Evolutionary conservation across 2,797 vertebrate species (phyloP), one percentile per base, ranked within the genome.

Genomic region (Lagocephalus sceleratus): DNA sequence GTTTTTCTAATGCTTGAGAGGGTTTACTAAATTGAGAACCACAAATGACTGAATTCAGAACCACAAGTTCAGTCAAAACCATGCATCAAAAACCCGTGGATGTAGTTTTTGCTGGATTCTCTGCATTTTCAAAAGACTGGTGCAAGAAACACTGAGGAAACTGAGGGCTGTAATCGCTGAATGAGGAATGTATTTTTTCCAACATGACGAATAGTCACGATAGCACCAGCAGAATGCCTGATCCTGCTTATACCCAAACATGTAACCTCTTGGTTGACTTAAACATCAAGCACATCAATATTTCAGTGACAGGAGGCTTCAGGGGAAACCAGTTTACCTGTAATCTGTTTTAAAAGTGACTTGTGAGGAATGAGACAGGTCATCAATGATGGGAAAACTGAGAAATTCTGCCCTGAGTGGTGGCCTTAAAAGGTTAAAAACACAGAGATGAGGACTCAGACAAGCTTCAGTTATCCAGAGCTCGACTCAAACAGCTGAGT

Each of bases 281-380:
- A 63, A 32, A 69, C 76, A 83, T 90, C 78, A 89, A 85, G 82
- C 64, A 11, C 79, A 63, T 79, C 82, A 80, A 89, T 88, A 86
- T 82, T 85, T 86, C 69, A 79, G 69, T 82, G 82, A 85, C 81
- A 86, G 78, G 29, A 59, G 15, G 73, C 80, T 81, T 29, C 57
- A 23, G 83, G 84, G 86, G 68, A 55, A 83, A 77, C 68, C 73
- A 57, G 59, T 82, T 81, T 81, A 85, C 63, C 79, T 83, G 75
- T 85, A 79, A 88, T 85, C 85, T 72, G 56, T 64, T 76, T 67
- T 64, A 63, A 79, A 72, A 68, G 68, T 51, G 42, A 47, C 48
- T 32, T 20, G 20, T 38, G 40, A 68, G 60, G 55, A 66, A 57
- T 10, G 9, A 67, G 46, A 29, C 21, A n/a, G 51, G 51, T 23